A percentile compares a stretch with the other conserved stretches of the same genome.
These are phyloP conservation scores for Cheirogaleus medius DNA, from an alignment of 2,113 vertebrate genomes.

Conservation along the genomic window DNA sequence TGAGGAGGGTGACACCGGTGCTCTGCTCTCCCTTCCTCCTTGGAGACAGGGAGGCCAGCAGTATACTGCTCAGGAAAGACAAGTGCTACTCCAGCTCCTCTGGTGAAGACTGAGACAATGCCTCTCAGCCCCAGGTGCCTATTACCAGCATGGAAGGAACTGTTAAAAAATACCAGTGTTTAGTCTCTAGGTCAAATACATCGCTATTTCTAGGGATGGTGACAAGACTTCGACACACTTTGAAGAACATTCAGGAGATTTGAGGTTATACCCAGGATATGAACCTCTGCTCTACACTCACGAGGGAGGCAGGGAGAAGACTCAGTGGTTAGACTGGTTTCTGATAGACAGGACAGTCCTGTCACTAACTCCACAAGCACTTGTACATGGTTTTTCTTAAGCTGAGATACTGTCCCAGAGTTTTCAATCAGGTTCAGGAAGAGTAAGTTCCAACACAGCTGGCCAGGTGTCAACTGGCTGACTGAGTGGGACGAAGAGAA, in stretches of 20 bases:
- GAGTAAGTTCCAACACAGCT: background rate
- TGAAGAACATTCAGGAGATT: background rate
- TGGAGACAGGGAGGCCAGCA: background rate
- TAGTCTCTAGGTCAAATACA: background rate
- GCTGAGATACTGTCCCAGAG: background rate
- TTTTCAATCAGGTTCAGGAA: background rate
- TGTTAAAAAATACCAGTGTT: background rate
- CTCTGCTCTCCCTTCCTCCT: background rate
- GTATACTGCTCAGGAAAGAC: background rate
- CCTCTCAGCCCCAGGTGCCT: background rate
- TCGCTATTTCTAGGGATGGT: background rate
- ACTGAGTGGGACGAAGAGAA: background rate
- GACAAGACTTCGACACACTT: background rate
- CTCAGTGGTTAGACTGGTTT: background rate
- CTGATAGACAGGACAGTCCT: background rate
- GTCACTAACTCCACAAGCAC: background rate
- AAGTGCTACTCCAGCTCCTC: background rate
- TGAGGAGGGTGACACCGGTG: background rate
- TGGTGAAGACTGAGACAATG: background rate
- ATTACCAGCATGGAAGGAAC: background rate
- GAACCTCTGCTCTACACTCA: background rate
- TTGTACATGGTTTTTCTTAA: background rate
- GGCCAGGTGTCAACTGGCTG: background rate
- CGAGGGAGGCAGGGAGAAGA: background rate
- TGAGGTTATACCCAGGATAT: background rate